These are phyloP conservation scores for Strix uralensis DNA, from an alignment of 2,113 vertebrate genomes.

Conservation along the genomic window DNA sequence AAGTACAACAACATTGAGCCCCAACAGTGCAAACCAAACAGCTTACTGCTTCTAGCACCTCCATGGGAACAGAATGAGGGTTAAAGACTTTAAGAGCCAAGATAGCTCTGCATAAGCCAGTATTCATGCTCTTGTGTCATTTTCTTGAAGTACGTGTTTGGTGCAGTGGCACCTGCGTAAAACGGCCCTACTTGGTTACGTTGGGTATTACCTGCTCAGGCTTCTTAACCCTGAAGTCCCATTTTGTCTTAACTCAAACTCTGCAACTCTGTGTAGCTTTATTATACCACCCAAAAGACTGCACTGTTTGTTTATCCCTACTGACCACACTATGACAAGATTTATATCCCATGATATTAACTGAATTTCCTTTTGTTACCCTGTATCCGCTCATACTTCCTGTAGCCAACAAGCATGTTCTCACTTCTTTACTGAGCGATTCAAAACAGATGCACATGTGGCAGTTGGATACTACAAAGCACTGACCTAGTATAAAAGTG, in stretches of 20 bases:
- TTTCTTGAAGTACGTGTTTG: background rate
- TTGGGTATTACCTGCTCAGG: background rate
- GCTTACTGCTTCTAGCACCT: background rate
- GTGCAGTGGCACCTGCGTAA: background rate
- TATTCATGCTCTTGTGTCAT: background rate
- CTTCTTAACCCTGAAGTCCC: background rate
- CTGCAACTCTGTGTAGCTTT: background rate
- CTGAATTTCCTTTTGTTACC: background rate
- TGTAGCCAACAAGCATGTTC: background rate
- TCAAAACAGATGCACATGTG: background rate
- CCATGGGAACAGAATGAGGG: background rate
- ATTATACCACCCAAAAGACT: background rate
- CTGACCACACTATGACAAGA: background rate
- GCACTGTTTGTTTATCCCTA: background rate
- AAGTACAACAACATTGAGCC: background rate
- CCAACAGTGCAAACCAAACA: background rate
- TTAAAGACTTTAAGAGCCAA: background rate
- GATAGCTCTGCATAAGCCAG: background rate
- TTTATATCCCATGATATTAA: background rate
- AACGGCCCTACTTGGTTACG: background rate
- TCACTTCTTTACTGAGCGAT: background rate
- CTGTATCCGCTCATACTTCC: rapidly evolving
- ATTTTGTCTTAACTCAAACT: background rate
- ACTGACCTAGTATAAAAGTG: background rate
- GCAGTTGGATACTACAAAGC: background rate